Evolutionary conservation across 2,797 vertebrate species (phyloP).

Genomic region (Phrynocephalus vlangalii): DNA sequence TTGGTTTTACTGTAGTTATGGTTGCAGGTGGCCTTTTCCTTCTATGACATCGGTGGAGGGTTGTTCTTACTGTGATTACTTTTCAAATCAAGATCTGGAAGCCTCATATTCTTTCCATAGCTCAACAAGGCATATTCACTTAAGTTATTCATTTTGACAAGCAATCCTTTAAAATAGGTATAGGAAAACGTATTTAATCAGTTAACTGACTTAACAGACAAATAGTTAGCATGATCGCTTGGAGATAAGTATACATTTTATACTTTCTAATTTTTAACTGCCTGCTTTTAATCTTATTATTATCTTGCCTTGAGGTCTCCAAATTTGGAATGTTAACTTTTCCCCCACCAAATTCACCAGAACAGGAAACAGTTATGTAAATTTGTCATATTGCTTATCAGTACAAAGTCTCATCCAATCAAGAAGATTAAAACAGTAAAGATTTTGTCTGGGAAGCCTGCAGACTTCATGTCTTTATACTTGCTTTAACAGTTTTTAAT

Average conservation of each 20-base stretch:
- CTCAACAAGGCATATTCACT: not conserved
- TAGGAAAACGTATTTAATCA: too few species aligned
- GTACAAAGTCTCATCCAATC: not conserved
- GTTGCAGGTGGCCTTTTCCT: not conserved
- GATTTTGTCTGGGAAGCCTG: not conserved
- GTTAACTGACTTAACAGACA: too few species aligned
- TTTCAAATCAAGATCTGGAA: not conserved
- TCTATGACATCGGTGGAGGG: not conserved
- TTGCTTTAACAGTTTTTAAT: constrained; percentile 14
- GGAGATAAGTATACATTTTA: too few species aligned
- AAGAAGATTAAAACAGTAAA: not conserved
- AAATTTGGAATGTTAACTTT: not conserved
- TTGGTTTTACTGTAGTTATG: not conserved
- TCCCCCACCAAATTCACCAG: not conserved
- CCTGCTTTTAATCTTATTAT: not conserved
- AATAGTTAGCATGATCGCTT: too few species aligned
- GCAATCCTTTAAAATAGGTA: too few species aligned
- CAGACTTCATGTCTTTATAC: not conserved
- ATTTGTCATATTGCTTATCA: not conserved
- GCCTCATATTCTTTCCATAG: not conserved
- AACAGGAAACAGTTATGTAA: not conserved
- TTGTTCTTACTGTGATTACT: not conserved
- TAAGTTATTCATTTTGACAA: not conserved
- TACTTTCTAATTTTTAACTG: not conserved
- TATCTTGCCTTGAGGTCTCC: not conserved